Percentiles rank a stretch among this genome's conserved stretches.
These are phyloP conservation scores for Meganola albula DNA, from an alignment of 2,888 invertebrate species.

Conservation along the genomic window DNA sequence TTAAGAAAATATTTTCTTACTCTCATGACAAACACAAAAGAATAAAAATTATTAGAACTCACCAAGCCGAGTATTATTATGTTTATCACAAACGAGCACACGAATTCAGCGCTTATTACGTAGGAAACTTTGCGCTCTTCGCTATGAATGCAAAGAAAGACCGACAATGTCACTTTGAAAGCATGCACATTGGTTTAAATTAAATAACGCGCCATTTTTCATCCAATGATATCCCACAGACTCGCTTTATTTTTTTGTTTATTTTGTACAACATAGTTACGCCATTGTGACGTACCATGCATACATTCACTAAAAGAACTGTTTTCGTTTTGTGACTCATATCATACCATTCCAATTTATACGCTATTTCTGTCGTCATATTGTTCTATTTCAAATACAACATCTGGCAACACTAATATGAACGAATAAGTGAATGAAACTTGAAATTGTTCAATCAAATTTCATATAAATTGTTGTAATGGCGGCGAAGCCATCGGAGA, in stretches of 20 bases:
- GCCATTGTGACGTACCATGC: conserved; percentile 47
- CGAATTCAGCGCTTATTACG: conserved; percentile 78
- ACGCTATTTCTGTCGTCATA: conserved; percentile 24
- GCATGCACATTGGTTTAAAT: conserved; percentile 59
- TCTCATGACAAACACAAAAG: too few relatives aligned
- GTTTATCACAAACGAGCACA: conserved; percentile 67
- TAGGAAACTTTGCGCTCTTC: conserved; percentile 67
- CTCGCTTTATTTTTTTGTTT: conserved; percentile 75
- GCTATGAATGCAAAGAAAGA: conserved; percentile 60
- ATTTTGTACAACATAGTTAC: conserved; percentile 57
- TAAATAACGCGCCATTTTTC: conserved; percentile 59
- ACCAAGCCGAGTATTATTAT: conserved; percentile 60
- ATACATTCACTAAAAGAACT: conserved; percentile 52
- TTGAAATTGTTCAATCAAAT: too few relatives aligned
- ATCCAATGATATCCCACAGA: conserved; percentile 52
- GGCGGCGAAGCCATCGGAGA: conserved; percentile 41
- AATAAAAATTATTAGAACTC: conserved; percentile 58
- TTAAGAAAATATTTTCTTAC: too few relatives aligned
- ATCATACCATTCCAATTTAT: conserved; percentile 28
- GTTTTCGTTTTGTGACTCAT: conserved; percentile 40
- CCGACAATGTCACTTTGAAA: conserved; percentile 51
- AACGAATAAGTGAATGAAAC: conserved; percentile 45
- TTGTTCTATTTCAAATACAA: conserved; percentile 20
- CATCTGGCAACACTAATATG: conserved; percentile 24
- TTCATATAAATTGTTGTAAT: conserved; percentile 33